These are phyloP conservation scores for Cotesia chilonis DNA, from an alignment of 1,140 invertebrate species.

Conservation along the genomic window DNA sequence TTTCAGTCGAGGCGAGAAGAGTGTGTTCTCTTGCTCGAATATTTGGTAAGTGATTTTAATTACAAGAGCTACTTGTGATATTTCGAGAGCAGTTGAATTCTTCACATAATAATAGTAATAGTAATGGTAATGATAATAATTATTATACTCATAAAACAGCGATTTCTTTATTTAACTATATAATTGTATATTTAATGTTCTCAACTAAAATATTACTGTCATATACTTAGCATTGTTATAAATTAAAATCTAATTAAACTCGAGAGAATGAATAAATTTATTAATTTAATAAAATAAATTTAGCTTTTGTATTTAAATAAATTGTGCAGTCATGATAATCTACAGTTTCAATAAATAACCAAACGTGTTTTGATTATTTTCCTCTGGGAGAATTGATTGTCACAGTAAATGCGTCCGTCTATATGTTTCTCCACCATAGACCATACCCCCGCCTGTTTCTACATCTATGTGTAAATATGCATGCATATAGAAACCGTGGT, in stretches of 20 bases:
- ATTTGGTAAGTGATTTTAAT: too few species aligned
- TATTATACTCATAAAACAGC: too few species aligned
- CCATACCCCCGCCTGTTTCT: background rate
- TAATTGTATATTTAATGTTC: background rate
- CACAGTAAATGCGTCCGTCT: background rate
- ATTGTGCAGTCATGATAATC: constrained; percentile 17
- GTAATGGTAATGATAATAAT: too few species aligned
- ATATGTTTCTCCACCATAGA: background rate
- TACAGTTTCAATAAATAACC: constrained; percentile 6
- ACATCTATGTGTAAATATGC: background rate
- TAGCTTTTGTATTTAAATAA: constrained; percentile 1
- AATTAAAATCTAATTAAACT: constrained; percentile 18
- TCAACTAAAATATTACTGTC: background rate
- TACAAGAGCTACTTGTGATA: too few species aligned
- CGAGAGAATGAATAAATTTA: background rate
- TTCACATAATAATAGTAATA: too few species aligned
- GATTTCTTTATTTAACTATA: background rate
- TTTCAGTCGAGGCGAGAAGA: too few species aligned
- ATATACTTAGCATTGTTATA: constrained; percentile 4
- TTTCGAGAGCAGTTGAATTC: too few species aligned
- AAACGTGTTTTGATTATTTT: constrained; percentile 1
- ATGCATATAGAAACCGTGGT: background rate
- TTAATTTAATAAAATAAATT: constrained; percentile 15
- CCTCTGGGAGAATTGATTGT: background rate
- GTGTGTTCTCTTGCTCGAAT: too few species aligned